Conservation (phyloP, 2,797 vertebrate species). For the Neosilurus mollespiculum region DNA sequence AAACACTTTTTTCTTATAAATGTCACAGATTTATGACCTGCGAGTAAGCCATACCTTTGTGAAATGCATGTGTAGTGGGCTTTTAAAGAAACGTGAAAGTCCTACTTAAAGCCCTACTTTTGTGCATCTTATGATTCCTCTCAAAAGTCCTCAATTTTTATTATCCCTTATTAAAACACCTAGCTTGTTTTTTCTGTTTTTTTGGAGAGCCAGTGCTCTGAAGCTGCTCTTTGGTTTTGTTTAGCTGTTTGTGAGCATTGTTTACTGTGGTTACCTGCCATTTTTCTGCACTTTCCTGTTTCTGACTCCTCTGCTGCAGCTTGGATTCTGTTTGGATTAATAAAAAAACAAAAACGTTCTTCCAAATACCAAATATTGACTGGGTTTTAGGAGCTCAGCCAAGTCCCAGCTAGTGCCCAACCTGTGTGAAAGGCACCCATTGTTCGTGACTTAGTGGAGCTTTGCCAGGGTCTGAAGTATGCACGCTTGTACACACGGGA, state of each 20-base stretch:
- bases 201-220: conserved; percentile 68
- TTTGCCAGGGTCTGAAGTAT: conserved; percentile 71
- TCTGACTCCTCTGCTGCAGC: conserved; percentile 58
- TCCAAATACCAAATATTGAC: conserved; percentile 84
- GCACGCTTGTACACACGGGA: conserved; percentile 70
- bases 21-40: conserved; percentile 10
- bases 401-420: conserved; percentile 67
- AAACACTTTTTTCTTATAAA: conserved; percentile 61
- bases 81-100: conserved; percentile 39
- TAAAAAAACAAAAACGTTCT: conserved; percentile 61
- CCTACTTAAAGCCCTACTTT: conserved; percentile 27
- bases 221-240: conserved; percentile 71
- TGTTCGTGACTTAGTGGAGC: conserved; percentile 78
- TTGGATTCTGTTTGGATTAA: conserved; percentile 71
- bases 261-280: conserved; percentile 72
- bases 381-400: conserved; percentile 68
- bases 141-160: conserved; percentile 63
- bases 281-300: conserved; percentile 59
- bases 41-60: background rate
- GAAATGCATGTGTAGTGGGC: conserved; percentile 8
- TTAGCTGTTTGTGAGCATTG: conserved; percentile 65
- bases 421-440: conserved; percentile 76
- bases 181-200: conserved; percentile 61
- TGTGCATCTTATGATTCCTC: conserved; percentile 30
- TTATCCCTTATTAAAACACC: conserved; percentile 76